Percentiles rank a stretch among this genome's conserved stretches.
phyloP scores from a whole-genome alignment of 2,113 vertebrate genomes.

The Bagarius yarrelli region DNA sequence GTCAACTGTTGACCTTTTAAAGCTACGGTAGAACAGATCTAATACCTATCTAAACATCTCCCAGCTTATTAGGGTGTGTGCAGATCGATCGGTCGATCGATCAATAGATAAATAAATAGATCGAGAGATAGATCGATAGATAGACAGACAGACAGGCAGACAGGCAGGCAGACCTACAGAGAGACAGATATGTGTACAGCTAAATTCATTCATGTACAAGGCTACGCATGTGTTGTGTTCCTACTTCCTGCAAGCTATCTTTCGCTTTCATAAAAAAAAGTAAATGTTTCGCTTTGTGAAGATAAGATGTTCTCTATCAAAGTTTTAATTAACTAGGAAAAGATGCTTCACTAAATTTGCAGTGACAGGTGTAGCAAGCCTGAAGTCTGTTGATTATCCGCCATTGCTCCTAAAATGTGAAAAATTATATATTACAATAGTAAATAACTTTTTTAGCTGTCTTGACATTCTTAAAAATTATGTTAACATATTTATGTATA shows the following conservation, averaged over 20 bases:
- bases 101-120: no score
- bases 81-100: no score
- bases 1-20: slow-evolving; percentile 65
- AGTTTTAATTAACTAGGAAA: neutral
- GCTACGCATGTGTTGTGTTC: neutral
- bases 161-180: no score
- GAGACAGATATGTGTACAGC: neutral
- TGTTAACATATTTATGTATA: neutral
- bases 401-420: neutral
- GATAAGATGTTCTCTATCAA: neutral
- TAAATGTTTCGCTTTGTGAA: neutral
- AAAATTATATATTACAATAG: neutral
- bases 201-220: neutral
- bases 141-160: no score
- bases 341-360: neutral
- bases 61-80: slow-evolving; percentile 43
- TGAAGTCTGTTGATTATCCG: neutral
- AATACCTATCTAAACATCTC: slow-evolving; percentile 52
- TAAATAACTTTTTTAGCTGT: neutral
- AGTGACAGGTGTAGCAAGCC: neutral
- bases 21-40: slow-evolving; percentile 61
- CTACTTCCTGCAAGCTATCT: neutral
- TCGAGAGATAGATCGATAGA: no score
- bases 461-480: neutral
- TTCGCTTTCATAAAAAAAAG: neutral